These are phyloP conservation scores for Oxycera nigricornis DNA, from an alignment of 2,888 invertebrate genomes.

Conservation along the genomic window DNA sequence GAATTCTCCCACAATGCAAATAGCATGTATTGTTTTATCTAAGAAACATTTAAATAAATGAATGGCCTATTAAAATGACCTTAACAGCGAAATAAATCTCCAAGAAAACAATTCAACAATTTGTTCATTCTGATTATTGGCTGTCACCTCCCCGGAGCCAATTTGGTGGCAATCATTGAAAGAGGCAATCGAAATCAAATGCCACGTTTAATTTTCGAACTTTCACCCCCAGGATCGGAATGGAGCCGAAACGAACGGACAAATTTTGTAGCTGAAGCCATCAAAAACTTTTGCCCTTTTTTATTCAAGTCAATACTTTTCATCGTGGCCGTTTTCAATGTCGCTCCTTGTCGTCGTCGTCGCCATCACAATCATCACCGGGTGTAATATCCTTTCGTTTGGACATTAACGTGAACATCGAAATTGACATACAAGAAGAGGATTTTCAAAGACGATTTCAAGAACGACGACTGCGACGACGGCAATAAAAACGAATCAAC, in stretches of 20 bases:
- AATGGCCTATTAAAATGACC: constrained; percentile 18
- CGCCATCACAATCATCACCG: constrained; percentile 17
- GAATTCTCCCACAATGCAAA: background rate
- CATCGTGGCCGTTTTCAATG: background rate
- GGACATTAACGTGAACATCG: constrained; percentile 28
- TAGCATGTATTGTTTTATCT: background rate
- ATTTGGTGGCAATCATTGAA: constrained; percentile 12
- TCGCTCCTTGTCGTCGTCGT: background rate
- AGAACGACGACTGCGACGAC: background rate
- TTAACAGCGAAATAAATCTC: background rate
- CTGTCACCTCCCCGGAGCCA: background rate
- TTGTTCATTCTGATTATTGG: constrained; percentile 9
- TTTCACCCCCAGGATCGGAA: constrained; percentile 2
- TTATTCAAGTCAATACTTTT: constrained; percentile 22
- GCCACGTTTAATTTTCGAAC: constrained; percentile 28
- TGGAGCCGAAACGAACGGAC: background rate
- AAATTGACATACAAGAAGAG: constrained; percentile 24
- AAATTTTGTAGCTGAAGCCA: constrained; percentile 4
- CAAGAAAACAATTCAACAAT: constrained; percentile 22
- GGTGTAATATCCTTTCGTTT: constrained; percentile 29
- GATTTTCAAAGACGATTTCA: constrained; percentile 35
- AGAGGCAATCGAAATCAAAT: constrained; percentile 32
- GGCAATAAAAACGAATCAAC: constrained; percentile 46
- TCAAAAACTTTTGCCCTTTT: constrained; percentile 35
- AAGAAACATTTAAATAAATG: background rate